Evolutionary conservation across 2,888 invertebrate genomes (phyloP).

Genomic region (Sycophila texana): DNA sequence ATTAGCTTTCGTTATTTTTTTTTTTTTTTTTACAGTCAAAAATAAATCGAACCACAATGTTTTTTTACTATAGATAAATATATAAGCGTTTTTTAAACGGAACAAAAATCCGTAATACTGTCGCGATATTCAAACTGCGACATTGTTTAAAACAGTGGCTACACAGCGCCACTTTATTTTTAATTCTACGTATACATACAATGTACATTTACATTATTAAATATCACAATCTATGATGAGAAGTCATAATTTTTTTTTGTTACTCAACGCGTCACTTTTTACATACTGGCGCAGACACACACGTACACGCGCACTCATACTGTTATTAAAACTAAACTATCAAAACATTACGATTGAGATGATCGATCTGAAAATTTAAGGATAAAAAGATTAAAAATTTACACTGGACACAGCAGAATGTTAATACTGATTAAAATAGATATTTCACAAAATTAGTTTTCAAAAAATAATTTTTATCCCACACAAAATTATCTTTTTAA

Average conservation of each 20-base stretch:
- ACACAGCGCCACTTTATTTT: conserved; percentile 49
- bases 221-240: conserved; percentile 73
- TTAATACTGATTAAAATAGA: conserved; percentile 54
- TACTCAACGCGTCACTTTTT: conserved; percentile 26
- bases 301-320: conserved; percentile 37
- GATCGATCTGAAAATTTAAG: conserved; percentile 43
- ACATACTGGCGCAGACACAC: conserved; percentile 51
- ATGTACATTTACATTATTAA: conserved; percentile 64
- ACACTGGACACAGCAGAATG: conserved; percentile 18
- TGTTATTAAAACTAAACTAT: conserved; percentile 26
- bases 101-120: conserved; percentile 60
- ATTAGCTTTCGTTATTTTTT: conserved; percentile 28
- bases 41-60: conserved; percentile 53
- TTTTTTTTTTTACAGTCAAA: conserved; percentile 44
- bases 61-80: conserved; percentile 45
- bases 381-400: conserved; percentile 37
- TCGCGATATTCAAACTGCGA: conserved; percentile 51
- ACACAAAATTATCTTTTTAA: conserved; percentile 27
- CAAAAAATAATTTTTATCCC: not conserved
- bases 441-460: conserved; percentile 31
- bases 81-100: conserved; percentile 60
- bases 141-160: conserved; percentile 53
- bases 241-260: conserved; percentile 58
- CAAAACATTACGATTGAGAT: conserved; percentile 40
- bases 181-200: conserved; percentile 60